Evolutionary conservation across 2,888 invertebrate species (phyloP).

Genomic region (Cinara cedri): DNA sequence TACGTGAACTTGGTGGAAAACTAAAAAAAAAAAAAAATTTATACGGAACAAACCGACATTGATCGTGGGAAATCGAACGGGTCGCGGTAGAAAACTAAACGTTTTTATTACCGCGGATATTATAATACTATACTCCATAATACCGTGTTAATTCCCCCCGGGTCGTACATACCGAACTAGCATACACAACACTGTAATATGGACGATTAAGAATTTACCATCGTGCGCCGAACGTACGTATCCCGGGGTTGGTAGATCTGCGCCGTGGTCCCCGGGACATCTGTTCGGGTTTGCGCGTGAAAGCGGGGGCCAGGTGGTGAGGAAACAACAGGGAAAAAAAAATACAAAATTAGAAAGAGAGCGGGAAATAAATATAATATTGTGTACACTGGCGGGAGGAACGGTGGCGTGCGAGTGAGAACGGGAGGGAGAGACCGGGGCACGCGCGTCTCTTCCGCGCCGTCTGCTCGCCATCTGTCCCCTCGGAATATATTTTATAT

Average conservation of each 20-base stretch:
- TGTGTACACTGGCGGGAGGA: too few species aligned
- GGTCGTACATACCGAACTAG: too few species aligned
- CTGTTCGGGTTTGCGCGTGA: constrained; percentile 38
- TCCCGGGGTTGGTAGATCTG: constrained; percentile 43
- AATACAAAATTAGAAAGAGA: constrained; percentile 34
- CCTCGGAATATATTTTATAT: constrained; percentile 9
- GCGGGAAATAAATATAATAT: not conserved
- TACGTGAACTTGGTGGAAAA: too few species aligned
- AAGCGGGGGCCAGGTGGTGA: constrained; percentile 41
- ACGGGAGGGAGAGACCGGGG: constrained; percentile 9
- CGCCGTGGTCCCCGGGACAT: constrained; percentile 17
- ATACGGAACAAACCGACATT: too few species aligned
- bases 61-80: too few species aligned
- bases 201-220: too few species aligned
- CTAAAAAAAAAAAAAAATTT: too few species aligned
- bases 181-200: too few species aligned
- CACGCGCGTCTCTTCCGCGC: constrained; percentile 48
- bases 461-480: constrained; percentile 54
- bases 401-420: not conserved
- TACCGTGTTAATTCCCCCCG: too few species aligned
- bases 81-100: too few species aligned
- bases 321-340: not conserved
- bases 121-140: too few species aligned
- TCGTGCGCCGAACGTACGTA: not conserved
- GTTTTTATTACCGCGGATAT: too few species aligned